phyloP scores from a whole-genome alignment of 1,140 invertebrate genomes.

The Melanaphis sacchari region DNA sequence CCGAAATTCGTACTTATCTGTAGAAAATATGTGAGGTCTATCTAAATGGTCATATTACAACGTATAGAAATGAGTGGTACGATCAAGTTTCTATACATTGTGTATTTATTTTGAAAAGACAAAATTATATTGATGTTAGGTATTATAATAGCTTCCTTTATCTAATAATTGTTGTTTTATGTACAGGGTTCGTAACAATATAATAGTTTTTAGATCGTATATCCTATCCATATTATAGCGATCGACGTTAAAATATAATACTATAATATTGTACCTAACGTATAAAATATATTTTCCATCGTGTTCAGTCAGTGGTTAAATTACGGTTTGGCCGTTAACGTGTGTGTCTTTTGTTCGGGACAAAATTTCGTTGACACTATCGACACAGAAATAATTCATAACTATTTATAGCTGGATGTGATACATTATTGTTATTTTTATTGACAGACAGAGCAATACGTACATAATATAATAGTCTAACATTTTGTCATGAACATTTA shows the following conservation, averaged over 20 bases:
- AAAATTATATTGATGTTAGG: background rate
- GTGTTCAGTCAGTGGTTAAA: background rate
- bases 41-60: background rate
- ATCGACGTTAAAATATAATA: background rate
- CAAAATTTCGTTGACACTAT: background rate
- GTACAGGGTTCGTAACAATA: background rate
- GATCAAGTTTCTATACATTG: background rate
- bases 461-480: background rate
- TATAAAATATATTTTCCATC: background rate
- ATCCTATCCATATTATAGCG: background rate
- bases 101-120: background rate
- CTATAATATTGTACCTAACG: background rate
- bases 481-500: background rate
- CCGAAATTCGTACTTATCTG: background rate
- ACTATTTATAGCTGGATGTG: background rate
- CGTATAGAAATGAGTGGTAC: background rate
- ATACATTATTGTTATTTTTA: constrained; percentile 18
- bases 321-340: background rate
- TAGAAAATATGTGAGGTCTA: background rate
- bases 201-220: background rate
- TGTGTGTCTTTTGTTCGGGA: background rate
- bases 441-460: background rate
- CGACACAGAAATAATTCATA: background rate
- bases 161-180: background rate
- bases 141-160: background rate